Base-by-base conservation (phyloP, 2,113 vertebrate genomes). In the Ahaetulla prasina region DNA sequence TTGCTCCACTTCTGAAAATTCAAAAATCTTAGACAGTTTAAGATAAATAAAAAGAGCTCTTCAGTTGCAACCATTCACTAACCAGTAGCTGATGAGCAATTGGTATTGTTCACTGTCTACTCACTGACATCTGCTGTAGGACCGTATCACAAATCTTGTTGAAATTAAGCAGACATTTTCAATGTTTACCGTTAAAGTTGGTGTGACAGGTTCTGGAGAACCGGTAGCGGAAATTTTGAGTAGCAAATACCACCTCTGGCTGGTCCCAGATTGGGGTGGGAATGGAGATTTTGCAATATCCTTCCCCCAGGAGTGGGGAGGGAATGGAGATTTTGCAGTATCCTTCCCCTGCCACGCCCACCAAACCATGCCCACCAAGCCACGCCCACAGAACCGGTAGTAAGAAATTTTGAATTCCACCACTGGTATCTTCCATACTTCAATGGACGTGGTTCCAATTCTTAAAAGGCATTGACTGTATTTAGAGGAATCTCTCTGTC, bases 121-220 rank as follows among this genome's bases (percentile, higher is more conserved):
- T 94, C 93, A 93, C 96, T 96, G 94, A 91, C 93, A 94, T 95
- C 94, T 47, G 92, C 39, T 91, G 85, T 52, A 93, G 68, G 89
- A 68, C 22, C 93, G 23, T 94, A 93, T 96, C 94, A 89, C 92
- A 92, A 89, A 50, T 43, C 90, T 94, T 86, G 35, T 0, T 45
- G 88, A 93, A 50, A 8, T 93, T 95, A 80, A 85, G 93, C 85
- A 80, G 74, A 43, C 74, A 80, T 80, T 80, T 80, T 80, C 35
- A 80, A 22, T 22, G 35, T 80, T 80, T 80, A 39, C 74, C 9
- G 18, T 8, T 88, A 94, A 88, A 93, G 54, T 8, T 74, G 94
- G 92, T n/a, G n/a, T n/a, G n/a, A n/a, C n/a, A n/a, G n/a, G n/a
- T n/a, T n/a, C n/a, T n/a, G n/a, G n/a, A n/a, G n/a, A n/a, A n/a